phyloP scores from a whole-genome alignment of 1,140 invertebrate genomes.

The Magallana gigas region DNA sequence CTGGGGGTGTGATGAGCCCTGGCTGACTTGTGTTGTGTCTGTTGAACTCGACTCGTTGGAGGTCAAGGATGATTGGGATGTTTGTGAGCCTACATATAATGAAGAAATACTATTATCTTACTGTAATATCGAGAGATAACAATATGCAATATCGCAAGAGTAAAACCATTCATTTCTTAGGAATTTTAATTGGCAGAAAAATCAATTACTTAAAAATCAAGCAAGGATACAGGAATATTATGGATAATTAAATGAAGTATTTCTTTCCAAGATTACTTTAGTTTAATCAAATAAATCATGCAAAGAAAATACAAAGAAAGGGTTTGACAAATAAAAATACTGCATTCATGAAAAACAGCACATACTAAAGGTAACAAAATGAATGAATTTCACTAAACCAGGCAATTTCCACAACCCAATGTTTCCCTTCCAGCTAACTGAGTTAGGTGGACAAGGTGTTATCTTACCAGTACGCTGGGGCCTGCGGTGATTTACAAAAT shows the following conservation, averaged over 20 bases:
- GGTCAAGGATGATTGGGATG: slow-evolving; percentile 23
- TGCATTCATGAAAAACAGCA: background rate
- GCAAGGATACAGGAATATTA: background rate
- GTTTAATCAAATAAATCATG: background rate
- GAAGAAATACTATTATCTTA: background rate
- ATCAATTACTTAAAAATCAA: slow-evolving; percentile 11
- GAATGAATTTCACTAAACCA: background rate
- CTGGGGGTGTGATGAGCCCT: slow-evolving; percentile 39
- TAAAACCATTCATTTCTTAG: too few species aligned
- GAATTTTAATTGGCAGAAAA: too few species aligned
- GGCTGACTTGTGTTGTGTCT: slow-evolving; percentile 40
- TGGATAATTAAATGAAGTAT: background rate
- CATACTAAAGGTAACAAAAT: slow-evolving; percentile 15
- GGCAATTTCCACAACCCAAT: background rate
- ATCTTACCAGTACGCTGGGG: slow-evolving; percentile 88
- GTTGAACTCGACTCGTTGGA: slow-evolving; percentile 37
- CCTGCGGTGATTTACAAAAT: slow-evolving; percentile 89
- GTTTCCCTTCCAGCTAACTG: background rate
- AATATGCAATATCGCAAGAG: too few species aligned
- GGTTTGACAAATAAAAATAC: slow-evolving; percentile 33
- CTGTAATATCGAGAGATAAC: slow-evolving; percentile 37
- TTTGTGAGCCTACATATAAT: slow-evolving; percentile 2
- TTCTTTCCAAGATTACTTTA: background rate
- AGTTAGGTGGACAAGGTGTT: slow-evolving; percentile 20
- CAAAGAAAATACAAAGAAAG: slow-evolving; percentile 23